Base-by-base conservation (phyloP, 2,797 vertebrate species). In the Lates japonicus region DNA sequence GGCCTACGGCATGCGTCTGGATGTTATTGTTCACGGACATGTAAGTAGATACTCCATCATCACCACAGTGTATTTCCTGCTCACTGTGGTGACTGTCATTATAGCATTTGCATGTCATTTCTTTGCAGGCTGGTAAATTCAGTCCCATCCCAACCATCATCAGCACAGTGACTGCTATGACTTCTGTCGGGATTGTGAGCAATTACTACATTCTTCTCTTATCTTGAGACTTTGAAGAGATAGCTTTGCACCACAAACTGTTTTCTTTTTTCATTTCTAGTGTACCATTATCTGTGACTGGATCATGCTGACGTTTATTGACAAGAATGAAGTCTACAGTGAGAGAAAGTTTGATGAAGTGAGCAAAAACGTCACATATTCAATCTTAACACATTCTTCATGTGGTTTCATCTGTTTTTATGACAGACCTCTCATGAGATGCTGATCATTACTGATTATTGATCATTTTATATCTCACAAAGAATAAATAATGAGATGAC, bases 251-350 rank as follows among this genome's bases (percentile, higher is more conserved):
- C 19, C 25, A 44, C 33, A 44, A 70, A 44, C 11, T 12, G 4
- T 7, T 33, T 46, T 44, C 41, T 7, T 3, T 39, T 33, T 62
- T 65, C 37, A 22, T 61, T 39, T 73, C n/a, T 62, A 98, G 97
- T 97, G 97, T 31, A 97, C 97, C 33, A 96, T 98, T 33, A 93
- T 98, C 77, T 98, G 97, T 9, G 97, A 98, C 88, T 98, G 97
- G 97, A 97, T 98, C 88, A 94, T 98, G 95, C 90, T 98, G 85
- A 98, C 96, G 0, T 97, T 98, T 92, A 97, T 98, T 82, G 97
- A 98, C 89, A 98, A 97, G 90, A 95, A 97, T 74, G 95, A 97
- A 78, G 76, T 96, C 68, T 98, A 97, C 95, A 98, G 97, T 62
- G 92, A 96, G 2, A 96, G 94, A 87, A 98, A 98, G 90, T 98